Conservation (phyloP, 2,113 vertebrate species). For the Ancistrus triradiatus region DNA sequence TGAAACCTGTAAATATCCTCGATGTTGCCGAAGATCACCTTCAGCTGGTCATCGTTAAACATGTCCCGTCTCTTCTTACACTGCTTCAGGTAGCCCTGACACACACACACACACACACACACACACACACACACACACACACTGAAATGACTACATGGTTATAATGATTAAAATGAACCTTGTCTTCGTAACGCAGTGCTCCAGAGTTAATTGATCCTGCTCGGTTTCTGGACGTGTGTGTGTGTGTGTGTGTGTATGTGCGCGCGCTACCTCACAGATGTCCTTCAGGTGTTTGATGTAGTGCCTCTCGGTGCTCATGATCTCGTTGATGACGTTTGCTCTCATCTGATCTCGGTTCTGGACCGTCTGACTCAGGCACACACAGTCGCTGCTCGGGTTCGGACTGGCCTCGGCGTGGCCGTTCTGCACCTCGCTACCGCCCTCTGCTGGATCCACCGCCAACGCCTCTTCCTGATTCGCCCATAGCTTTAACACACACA, state of each 20-base stretch:
- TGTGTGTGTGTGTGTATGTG: not conserved
- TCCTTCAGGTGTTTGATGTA: conserved; percentile 99
- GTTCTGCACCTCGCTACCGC: conserved; percentile 92
- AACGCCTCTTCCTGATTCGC: conserved; percentile 94
- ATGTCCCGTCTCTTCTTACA: conserved; percentile 97
- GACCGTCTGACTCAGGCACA: conserved; percentile 88
- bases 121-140: conserved; percentile 22
- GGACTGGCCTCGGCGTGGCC: conserved; percentile 78
- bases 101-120: conserved; percentile 41
- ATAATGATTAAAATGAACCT: too few species aligned
- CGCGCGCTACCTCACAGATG: conserved; percentile 86
- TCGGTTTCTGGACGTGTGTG: not conserved
- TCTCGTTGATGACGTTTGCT: conserved; percentile 98
- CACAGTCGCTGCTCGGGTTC: conserved; percentile 88
- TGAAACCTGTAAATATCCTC: conserved; percentile 99
- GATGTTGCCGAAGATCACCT: conserved; percentile 96
- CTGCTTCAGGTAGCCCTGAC: conserved; percentile 92
- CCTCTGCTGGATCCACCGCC: conserved; percentile 78
- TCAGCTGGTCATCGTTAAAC: conserved; percentile 97
- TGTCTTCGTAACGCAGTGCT: too few species aligned
- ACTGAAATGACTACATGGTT: too few species aligned
- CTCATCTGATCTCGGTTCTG: conserved; percentile 99
- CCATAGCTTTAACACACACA: conserved; percentile 81
- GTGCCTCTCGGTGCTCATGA: conserved; percentile 98
- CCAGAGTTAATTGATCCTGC: too few species aligned